Evolutionary conservation across 1,140 invertebrate species (phyloP).

Genomic region (Lineus longissimus): DNA sequence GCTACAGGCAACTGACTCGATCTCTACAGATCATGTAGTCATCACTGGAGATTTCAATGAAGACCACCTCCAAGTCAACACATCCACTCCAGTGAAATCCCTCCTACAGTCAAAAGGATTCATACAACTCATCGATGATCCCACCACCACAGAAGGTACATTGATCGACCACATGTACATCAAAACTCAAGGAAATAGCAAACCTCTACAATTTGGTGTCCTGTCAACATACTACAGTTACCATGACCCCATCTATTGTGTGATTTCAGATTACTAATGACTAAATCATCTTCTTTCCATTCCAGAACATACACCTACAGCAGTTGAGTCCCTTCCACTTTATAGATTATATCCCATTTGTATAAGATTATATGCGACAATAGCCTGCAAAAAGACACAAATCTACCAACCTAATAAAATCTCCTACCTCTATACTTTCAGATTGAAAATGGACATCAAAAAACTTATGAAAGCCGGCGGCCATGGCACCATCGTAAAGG

Average conservation of each 20-base stretch:
- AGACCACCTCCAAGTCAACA: background rate
- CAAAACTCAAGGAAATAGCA: background rate
- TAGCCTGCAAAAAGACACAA: no score
- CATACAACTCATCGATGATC: slow-evolving; percentile 1
- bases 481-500: no score
- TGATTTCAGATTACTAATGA: no score
- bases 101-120: slow-evolving; percentile 8
- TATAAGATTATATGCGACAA: no score
- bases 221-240: slow-evolving; percentile 17
- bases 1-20: background rate
- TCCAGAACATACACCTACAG: no score
- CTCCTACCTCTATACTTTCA: no score
- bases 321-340: no score
- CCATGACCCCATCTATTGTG: slow-evolving; percentile 11
- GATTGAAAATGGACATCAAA: no score
- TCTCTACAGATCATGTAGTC: background rate
- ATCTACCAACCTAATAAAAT: no score
- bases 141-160: slow-evolving; percentile 10
- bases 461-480: no score
- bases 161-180: slow-evolving; percentile 11
- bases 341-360: no score
- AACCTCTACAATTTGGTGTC: background rate
- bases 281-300: no score
- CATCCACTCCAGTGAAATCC: background rate
- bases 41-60: slow-evolving; percentile 20